These are phyloP conservation scores for Alaudala cheleensis DNA, from an alignment of 2,113 vertebrate genomes.

Conservation along the genomic window DNA sequence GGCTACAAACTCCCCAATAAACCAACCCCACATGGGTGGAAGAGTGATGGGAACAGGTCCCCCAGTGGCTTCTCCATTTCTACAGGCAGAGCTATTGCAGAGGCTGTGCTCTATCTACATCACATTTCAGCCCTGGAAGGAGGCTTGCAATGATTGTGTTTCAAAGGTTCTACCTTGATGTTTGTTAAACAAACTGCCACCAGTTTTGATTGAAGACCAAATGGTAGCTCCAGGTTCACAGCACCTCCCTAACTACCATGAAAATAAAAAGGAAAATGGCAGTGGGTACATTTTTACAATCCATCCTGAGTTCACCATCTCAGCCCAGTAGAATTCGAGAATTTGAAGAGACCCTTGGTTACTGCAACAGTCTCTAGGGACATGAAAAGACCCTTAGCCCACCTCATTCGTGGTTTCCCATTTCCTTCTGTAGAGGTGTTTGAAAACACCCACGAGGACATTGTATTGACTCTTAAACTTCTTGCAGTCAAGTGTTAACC, in stretches of 20 bases:
- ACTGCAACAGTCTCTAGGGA: not conserved
- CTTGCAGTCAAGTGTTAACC: not conserved
- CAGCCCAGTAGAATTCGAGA: too few species aligned
- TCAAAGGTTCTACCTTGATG: not conserved
- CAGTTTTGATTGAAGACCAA: not conserved
- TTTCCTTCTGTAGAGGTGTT: not conserved
- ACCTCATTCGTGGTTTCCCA: not conserved
- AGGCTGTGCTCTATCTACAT: not conserved
- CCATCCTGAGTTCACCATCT: not conserved
- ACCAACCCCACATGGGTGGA: not conserved
- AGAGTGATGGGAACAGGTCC: not conserved
- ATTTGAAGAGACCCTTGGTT: not conserved
- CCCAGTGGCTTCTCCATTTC: not conserved
- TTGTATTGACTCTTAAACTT: rapidly evolving
- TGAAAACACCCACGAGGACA: not conserved
- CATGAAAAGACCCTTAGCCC: not conserved
- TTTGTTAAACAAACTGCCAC: not conserved
- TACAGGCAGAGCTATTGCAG: not conserved
- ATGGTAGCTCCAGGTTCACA: not conserved
- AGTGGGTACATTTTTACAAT: not conserved
- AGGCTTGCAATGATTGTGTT: not conserved
- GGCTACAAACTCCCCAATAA: not conserved
- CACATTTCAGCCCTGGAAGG: not conserved
- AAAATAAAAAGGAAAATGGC: not conserved
- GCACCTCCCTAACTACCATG: not conserved